Percentiles rank a stretch among this genome's conserved stretches.
Evolutionary conservation across 2,888 invertebrate genomes (phyloP).

Genomic region (Drosophila aldrichi): DNA sequence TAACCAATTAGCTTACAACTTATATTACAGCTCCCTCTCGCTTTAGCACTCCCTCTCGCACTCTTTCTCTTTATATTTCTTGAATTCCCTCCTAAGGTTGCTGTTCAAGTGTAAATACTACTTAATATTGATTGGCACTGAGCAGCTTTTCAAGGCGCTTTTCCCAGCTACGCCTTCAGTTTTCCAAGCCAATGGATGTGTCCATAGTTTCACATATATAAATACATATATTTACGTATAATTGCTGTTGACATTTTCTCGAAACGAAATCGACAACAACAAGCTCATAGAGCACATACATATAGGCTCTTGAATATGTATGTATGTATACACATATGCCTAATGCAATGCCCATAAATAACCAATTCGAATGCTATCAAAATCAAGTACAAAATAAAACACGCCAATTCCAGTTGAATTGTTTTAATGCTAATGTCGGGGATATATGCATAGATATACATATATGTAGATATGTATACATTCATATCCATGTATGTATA

Average conservation of each 20-base stretch:
- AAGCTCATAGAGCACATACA: not conserved
- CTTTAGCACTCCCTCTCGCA: not conserved
- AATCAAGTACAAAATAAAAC: slow-evolving; percentile 69
- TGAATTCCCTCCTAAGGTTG: slow-evolving; percentile 9
- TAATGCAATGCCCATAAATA: slow-evolving; percentile 18
- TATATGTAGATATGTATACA: not conserved
- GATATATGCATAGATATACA: slow-evolving; percentile 2
- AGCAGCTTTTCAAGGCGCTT: slow-evolving; percentile 28
- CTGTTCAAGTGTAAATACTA: slow-evolving; percentile 57
- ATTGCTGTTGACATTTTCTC: slow-evolving; percentile 56
- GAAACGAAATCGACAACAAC: slow-evolving; percentile 11
- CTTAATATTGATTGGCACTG: slow-evolving; percentile 51
- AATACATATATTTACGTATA: slow-evolving; percentile 41
- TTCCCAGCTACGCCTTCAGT: slow-evolving; percentile 28
- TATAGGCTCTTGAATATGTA: not conserved
- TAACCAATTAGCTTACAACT: slow-evolving; percentile 10
- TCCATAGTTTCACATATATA: slow-evolving; percentile 25
- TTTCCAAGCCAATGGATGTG: slow-evolving; percentile 59
- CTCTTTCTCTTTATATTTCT: not conserved
- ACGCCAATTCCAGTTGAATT: slow-evolving; percentile 29
- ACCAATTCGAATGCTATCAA: slow-evolving; percentile 35
- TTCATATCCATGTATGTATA: not conserved
- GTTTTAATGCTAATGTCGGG: slow-evolving; percentile 25
- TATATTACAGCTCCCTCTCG: not conserved
- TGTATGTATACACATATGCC: not conserved